Percentiles rank a stretch among this genome's conserved stretches.
Evolutionary conservation across 2,888 invertebrate species (phyloP).

Genomic region (Altica lythri): DNA sequence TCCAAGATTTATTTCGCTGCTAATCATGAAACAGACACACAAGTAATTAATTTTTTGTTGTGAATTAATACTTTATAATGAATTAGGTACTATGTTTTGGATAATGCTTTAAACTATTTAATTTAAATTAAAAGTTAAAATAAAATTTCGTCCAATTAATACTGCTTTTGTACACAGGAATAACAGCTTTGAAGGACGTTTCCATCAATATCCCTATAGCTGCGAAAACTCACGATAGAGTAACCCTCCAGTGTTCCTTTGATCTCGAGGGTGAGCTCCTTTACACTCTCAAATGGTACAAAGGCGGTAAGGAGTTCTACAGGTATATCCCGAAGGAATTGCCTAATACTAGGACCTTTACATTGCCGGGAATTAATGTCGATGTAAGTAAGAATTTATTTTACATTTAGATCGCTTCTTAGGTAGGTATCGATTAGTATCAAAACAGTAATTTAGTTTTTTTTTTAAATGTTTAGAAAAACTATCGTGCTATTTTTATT

Average conservation of each 20-base stretch:
- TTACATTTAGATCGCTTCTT: too few relatives aligned
- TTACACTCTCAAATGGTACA: conserved; percentile 86
- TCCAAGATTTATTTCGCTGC: too few relatives aligned
- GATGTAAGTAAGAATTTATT: conserved; percentile 71
- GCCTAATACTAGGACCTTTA: conserved; percentile 75
- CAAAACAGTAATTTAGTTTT: too few relatives aligned
- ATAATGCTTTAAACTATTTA: too few relatives aligned
- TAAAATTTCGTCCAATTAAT: too few relatives aligned
- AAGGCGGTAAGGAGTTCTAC: conserved; percentile 77
- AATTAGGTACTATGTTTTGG: too few relatives aligned
- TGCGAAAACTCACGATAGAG: conserved; percentile 72
- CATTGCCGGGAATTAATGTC: conserved; percentile 69
- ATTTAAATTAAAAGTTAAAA: too few relatives aligned
- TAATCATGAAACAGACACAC: too few relatives aligned
- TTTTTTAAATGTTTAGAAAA: too few relatives aligned
- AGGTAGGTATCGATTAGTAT: too few relatives aligned
- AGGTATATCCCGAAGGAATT: conserved; percentile 79
- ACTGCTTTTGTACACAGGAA: conserved; percentile 27
- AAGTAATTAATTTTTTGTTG: too few relatives aligned
- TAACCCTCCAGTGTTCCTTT: conserved; percentile 75
- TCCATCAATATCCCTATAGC: conserved; percentile 73
- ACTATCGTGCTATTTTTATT: conserved; percentile 10
- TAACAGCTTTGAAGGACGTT: conserved; percentile 67
- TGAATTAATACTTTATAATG: too few relatives aligned
- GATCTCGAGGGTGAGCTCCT: conserved; percentile 74